A percentile compares a stretch with the other conserved stretches of the same genome.
phyloP scores from a whole-genome alignment of 1,140 invertebrate genomes.

The Tetragnatha versicolor region DNA sequence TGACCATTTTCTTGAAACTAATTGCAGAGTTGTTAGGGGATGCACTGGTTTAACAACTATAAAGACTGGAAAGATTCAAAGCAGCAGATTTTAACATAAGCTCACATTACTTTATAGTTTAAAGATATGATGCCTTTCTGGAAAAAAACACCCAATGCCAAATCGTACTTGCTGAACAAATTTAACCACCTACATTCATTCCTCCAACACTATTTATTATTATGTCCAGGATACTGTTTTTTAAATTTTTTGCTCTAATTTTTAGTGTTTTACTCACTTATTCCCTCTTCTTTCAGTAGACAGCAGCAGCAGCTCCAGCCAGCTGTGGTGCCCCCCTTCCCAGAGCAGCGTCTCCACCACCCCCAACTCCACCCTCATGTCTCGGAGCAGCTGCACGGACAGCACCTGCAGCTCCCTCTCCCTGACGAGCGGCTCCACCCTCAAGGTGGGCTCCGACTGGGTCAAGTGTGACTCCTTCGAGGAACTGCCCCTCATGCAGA shows the following conservation, averaged over 20 bases:
- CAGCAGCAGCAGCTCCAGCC: background rate
- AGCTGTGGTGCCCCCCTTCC: slow-evolving; percentile 5
- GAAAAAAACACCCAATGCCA: too few species aligned
- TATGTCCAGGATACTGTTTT: background rate
- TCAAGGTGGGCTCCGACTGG: slow-evolving; percentile 31
- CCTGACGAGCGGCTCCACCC: slow-evolving; percentile 24
- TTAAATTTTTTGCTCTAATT: background rate
- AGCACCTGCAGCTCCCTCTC: slow-evolving; percentile 43
- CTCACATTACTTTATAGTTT: too few species aligned
- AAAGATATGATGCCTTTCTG: too few species aligned
- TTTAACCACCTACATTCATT: too few species aligned
- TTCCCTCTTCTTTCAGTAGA: background rate
- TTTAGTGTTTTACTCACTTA: background rate
- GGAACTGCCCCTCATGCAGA: slow-evolving; percentile 27
- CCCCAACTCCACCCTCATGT: slow-evolving; percentile 43
- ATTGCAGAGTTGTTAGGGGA: too few species aligned
- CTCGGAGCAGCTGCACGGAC: slow-evolving; percentile 46
- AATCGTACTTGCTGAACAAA: too few species aligned
- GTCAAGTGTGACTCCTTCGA: slow-evolving; percentile 50
- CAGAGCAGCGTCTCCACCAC: slow-evolving; percentile 23
- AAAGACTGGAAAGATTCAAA: too few species aligned
- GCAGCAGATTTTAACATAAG: too few species aligned
- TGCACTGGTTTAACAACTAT: too few species aligned
- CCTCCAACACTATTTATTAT: too few species aligned
- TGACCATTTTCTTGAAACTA: too few species aligned